Evolutionary conservation across 2,797 vertebrate species (phyloP).

Genomic region (Danio albolineatus): DNA sequence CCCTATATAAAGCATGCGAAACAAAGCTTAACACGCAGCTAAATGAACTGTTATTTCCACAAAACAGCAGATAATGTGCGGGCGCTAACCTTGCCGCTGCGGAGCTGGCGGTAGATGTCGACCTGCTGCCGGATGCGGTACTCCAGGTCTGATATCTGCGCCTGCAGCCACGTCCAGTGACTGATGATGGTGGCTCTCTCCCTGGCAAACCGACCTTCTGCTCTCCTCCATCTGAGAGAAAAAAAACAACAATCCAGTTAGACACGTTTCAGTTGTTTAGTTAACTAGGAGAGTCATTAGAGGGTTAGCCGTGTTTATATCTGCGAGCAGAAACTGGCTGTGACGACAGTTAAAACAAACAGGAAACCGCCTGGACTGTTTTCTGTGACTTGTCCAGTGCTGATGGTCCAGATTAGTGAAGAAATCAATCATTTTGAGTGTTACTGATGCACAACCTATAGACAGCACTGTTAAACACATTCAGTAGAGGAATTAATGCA

Average conservation of each 20-base stretch:
- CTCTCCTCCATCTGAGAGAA: slow-evolving; percentile 87
- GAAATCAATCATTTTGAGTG: not conserved
- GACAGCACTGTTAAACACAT: slow-evolving; percentile 5
- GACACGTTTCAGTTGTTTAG: not conserved
- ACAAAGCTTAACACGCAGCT: not conserved
- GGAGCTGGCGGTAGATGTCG: slow-evolving; percentile 96
- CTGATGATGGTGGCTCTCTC: slow-evolving; percentile 96
- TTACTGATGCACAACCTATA: not conserved
- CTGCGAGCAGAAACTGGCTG: not conserved
- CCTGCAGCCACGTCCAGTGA: slow-evolving; percentile 99
- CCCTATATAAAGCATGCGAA: slow-evolving; percentile 78
- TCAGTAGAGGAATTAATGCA: not conserved
- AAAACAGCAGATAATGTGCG: not conserved
- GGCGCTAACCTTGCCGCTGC: slow-evolving; percentile 88
- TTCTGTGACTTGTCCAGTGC: slow-evolving; percentile 2
- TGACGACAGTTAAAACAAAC: slow-evolving; percentile 15
- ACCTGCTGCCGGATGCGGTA: slow-evolving; percentile 98
- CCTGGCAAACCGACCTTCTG: slow-evolving; percentile 93
- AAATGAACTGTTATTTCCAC: not conserved
- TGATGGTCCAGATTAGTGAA: slow-evolving; percentile 12
- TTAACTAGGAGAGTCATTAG: not conserved
- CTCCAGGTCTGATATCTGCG: slow-evolving; percentile 98
- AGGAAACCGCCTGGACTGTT: slow-evolving; percentile 5
- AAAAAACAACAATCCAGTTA: not conserved
- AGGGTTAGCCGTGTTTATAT: slow-evolving; percentile 4